phyloP scores from a whole-genome alignment of 2,797 vertebrate genomes.

The Manis pentadactyla region DNA sequence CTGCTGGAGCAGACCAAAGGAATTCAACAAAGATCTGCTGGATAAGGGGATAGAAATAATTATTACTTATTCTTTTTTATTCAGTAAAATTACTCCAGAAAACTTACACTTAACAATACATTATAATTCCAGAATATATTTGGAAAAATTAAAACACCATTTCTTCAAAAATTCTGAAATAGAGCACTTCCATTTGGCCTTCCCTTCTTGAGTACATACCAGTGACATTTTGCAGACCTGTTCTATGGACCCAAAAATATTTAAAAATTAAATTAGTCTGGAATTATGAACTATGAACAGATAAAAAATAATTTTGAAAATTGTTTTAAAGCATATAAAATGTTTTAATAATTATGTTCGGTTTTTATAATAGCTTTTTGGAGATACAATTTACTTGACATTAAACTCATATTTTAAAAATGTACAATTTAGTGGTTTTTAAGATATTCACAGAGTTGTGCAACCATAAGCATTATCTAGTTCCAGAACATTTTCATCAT shows the following conservation, averaged over 20 bases:
- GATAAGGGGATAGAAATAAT: background rate
- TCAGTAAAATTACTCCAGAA: background rate
- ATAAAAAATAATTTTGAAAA: background rate
- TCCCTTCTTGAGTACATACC: background rate
- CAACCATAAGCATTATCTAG: background rate
- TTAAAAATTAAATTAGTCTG: conserved; percentile 50
- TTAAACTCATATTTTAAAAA: conserved; percentile 37
- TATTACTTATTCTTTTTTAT: background rate
- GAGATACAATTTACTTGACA: background rate
- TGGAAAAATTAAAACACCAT: conserved; percentile 1
- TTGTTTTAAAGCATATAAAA: conserved; percentile 3
- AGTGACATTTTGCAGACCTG: background rate
- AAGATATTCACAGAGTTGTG: background rate
- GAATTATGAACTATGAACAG: background rate
- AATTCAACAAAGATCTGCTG: background rate
- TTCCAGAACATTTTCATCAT: conserved; percentile 8
- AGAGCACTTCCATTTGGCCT: background rate
- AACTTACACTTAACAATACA: conserved; percentile 3
- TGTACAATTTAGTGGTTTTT: background rate
- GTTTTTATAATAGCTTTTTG: background rate
- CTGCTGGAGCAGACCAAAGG: background rate
- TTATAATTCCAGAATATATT: background rate
- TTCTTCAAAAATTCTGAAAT: background rate
- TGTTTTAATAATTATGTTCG: background rate
- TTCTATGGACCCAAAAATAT: background rate